Evolutionary conservation across 2,797 vertebrate genomes (phyloP), one percentile per base, ranked within the genome.

Genomic region (Pygocentrus nattereri): DNA sequence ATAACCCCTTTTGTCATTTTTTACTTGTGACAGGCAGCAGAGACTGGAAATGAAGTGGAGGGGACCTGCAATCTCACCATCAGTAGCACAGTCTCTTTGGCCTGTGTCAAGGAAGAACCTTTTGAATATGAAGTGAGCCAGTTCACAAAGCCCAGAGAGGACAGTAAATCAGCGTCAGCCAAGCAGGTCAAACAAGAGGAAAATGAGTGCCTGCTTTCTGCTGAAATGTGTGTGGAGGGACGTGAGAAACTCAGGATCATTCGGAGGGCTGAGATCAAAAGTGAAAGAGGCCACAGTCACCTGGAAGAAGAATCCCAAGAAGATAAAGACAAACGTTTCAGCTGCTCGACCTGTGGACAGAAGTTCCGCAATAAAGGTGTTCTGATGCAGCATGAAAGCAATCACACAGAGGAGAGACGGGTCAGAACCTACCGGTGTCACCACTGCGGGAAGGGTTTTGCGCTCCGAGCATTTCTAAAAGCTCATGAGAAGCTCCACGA

Each of bases 401-500:
- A 12, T 34, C 82, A 80, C 38, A 27, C 69, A 6, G 68, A 65
- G 4, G 72, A 30, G 21, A 62, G 47, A 34, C 44, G 23, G 0
- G 21, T 49, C 47, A 5, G 31, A 11, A 75, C 34, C 15, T 74
- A 74, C 12, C 3, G n/a, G 15, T 85, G 81, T n/a, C 5, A 31
- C 3, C 78, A 81, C 13, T 81, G 78, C 70, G 79, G 79, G 30
- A 79, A 81, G 41, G 12, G 44, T 50, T 83, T 84, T 58, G 30
- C 25, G 0, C 47, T 58, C 31, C 30, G 44, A 2, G 50, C 78
- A 0, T 67, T 81, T 47, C n/a, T 78, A 25, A 86, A 79, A 81
- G 76, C 79, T 70, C 85, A 86, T 7, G 54, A 72, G 72, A 86
- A 83, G 49, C 21, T 78, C 27, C 85, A 86, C 38, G 65, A 64